Evolutionary conservation across 2,113 vertebrate species (phyloP), one percentile per base, ranked within the genome.

Genomic region (Pseudopipra pipra): DNA sequence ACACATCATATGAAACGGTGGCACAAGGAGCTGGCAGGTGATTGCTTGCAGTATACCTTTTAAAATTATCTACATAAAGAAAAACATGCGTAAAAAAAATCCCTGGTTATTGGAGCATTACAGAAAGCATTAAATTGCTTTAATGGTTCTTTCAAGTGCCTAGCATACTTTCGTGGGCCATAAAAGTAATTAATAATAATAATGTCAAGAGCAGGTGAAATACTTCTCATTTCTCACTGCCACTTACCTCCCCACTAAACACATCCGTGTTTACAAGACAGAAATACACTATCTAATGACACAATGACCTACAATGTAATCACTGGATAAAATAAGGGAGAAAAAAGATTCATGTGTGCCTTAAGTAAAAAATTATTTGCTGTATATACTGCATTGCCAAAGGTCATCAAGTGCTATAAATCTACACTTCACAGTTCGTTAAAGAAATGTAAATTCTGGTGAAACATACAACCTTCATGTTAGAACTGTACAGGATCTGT

Each of bases 121-220:
- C 14, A 89, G 79, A 77, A 65, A 41, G 3, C 12, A 68, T 79
- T 70, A 82, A 58, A 81, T 73, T 70, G 54, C 24, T 93, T 66
- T 79, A 77, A 89, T n/a, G 7, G 20, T 37, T 92, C 46, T 22
- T 93, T 23, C 37, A 87, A 93, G 44, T 49, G 15, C 49, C 66
- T 58, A 76, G 46, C n/a, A 85, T 30, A 54, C 31, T 76, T 85
- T 24, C 11, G n/a, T 33, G 77, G 66, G 22, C 44, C 5, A 11
- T 91, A 95, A 92, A 94, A 92, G 23, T 78, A 91, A 94, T 78
- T 70, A 93, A 68, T 55, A 83, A 61, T 52, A 78, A 54, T 52
- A 82, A 68, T 56, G 35, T 39, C 70, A 87, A 79, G 3, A 81
- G 31, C 9, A 47, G 56, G 56, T 78, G 65, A 93, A 68, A 46